Evolutionary conservation across 2,888 invertebrate genomes (phyloP).

Genomic region (Spicauda simplicius): DNA sequence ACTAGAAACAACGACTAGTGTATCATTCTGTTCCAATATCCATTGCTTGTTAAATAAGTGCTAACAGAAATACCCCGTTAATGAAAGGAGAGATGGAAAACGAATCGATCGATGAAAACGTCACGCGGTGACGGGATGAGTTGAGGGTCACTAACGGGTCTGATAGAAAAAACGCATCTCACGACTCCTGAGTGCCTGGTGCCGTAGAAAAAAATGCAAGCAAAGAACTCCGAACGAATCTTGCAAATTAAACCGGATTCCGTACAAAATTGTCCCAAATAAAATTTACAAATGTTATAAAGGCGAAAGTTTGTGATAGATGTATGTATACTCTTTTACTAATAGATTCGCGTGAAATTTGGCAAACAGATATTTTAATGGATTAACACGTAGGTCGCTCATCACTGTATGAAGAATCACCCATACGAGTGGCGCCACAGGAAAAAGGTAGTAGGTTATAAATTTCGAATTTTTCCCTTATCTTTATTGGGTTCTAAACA

Average conservation of each 20-base stretch:
- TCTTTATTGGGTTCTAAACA: slow-evolving; percentile 26
- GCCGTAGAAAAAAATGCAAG: slow-evolving; percentile 57
- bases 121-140: slow-evolving; percentile 42
- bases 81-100: slow-evolving; percentile 41
- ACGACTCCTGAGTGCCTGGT: slow-evolving; percentile 74
- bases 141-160: slow-evolving; percentile 68
- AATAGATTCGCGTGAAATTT: too few relatives aligned
- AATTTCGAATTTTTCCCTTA: slow-evolving; percentile 17
- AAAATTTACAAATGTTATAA: not conserved
- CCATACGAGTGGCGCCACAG: too few relatives aligned
- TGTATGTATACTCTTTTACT: too few relatives aligned
- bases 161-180: slow-evolving; percentile 69
- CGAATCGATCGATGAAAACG: slow-evolving; percentile 2
- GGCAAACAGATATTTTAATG: too few relatives aligned
- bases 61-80: slow-evolving; percentile 38
- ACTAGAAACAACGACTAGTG: too few relatives aligned
- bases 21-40: slow-evolving; percentile 26
- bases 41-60: slow-evolving; percentile 39
- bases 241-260: slow-evolving; percentile 45
- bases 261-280: slow-evolving; percentile 38
- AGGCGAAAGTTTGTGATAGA: too few relatives aligned
- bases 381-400: too few relatives aligned
- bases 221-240: slow-evolving; percentile 49
- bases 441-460: not conserved
- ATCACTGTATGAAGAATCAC: too few relatives aligned